Evolutionary conservation across 92 coral and sea anemone species (phyloP).

Genomic region (Palythoa caribaeorum): DNA sequence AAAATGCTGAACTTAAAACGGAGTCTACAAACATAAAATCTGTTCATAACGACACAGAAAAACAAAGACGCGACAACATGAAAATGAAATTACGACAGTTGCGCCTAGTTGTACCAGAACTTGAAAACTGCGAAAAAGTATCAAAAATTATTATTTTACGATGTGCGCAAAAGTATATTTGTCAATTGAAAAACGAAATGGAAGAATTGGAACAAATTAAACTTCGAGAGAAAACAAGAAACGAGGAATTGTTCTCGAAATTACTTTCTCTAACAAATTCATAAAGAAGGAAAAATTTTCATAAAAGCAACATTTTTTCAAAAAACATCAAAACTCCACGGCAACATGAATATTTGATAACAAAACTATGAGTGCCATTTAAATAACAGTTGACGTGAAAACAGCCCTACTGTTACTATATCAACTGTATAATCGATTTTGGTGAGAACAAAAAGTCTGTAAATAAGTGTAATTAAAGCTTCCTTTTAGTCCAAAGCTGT

Average conservation of each 20-base stretch:
- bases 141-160: constrained; percentile 74
- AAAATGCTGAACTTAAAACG: neutral
- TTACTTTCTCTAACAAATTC: constrained; percentile 36
- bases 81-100: constrained; percentile 75
- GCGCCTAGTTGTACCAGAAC: constrained; percentile 65
- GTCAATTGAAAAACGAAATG: constrained; percentile 50
- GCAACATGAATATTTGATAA: constrained; percentile 33
- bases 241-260: constrained; percentile 52
- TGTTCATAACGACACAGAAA: constrained; percentile 73
- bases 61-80: constrained; percentile 77
- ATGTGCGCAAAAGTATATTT: constrained; percentile 61
- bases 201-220: constrained; percentile 13
- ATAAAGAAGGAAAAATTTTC: neutral
- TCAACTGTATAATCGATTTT: neutral
- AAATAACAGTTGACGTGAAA: neutral
- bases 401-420: neutral
- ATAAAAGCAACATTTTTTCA: neutral
- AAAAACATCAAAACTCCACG: constrained; percentile 1
- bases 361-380: neutral
- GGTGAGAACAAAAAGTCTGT: too few relatives aligned
- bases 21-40: constrained; percentile 24
- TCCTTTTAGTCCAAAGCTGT: too few relatives aligned
- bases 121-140: constrained; percentile 55
- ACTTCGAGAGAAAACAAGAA: constrained; percentile 39
- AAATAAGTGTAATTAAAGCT: too few relatives aligned